These are phyloP conservation scores for Volucella bombylans DNA, from an alignment of 2,888 invertebrate genomes.

Conservation along the genomic window DNA sequence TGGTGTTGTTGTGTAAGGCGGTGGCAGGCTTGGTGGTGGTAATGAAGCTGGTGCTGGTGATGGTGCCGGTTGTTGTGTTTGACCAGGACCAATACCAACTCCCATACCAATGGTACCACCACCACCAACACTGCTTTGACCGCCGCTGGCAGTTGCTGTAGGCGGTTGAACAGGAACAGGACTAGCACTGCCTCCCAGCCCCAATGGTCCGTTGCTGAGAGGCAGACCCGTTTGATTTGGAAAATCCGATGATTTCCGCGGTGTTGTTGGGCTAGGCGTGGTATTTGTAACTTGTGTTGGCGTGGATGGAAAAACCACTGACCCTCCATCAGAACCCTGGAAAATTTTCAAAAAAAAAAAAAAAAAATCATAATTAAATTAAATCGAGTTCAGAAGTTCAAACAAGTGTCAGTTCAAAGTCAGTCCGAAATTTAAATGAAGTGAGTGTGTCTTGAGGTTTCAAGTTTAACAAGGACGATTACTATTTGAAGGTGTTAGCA, in stretches of 20 bases:
- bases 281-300: slow-evolving; percentile 83
- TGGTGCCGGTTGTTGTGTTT: slow-evolving; percentile 67
- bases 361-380: slow-evolving; percentile 8
- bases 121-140: slow-evolving; percentile 60
- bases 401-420: too few relatives aligned
- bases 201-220: slow-evolving; percentile 84
- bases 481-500: too few relatives aligned
- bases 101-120: slow-evolving; percentile 61
- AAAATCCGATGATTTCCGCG: slow-evolving; percentile 87
- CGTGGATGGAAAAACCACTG: slow-evolving; percentile 87
- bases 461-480: too few relatives aligned
- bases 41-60: slow-evolving; percentile 87
- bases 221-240: slow-evolving; percentile 84
- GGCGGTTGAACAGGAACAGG: slow-evolving; percentile 80
- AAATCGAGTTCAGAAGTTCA: too few relatives aligned
- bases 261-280: slow-evolving; percentile 84
- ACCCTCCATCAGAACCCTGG: slow-evolving; percentile 90
- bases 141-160: slow-evolving; percentile 59
- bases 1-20: slow-evolving; percentile 85
- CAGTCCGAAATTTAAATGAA: too few relatives aligned
- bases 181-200: slow-evolving; percentile 86
- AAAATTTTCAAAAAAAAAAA: slow-evolving; percentile 76
- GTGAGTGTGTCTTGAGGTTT: too few relatives aligned
- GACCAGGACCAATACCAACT: slow-evolving; percentile 68
- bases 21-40: slow-evolving; percentile 86